phyloP scores from a whole-genome alignment of 2,797 vertebrate species.

The Macroramphosus scolopax region DNA sequence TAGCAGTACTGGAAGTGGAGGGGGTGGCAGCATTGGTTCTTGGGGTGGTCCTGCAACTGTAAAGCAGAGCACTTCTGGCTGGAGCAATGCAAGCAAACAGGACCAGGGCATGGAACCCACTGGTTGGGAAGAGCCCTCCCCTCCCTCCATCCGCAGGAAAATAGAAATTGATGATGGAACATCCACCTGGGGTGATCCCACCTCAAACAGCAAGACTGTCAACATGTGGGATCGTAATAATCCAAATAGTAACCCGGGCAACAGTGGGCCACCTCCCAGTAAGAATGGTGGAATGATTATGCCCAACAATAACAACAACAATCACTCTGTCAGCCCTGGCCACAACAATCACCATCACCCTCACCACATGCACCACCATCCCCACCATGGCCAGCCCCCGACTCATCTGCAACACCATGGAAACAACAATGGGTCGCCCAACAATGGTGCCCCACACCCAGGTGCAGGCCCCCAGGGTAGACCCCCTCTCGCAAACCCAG shows the following conservation, averaged over 20 bases:
- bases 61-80: constrained; percentile 85
- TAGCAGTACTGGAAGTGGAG: constrained; percentile 72
- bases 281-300: constrained; percentile 68
- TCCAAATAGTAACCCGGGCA: constrained; percentile 83
- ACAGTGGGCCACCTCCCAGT: constrained; percentile 61
- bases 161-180: constrained; percentile 99
- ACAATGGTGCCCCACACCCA: constrained; percentile 82
- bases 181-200: constrained; percentile 97
- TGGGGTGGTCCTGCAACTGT: constrained; percentile 92
- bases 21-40: constrained; percentile 73
- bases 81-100: constrained; percentile 76
- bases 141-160: constrained; percentile 94
- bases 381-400: constrained; percentile 72
- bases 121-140: constrained; percentile 97
- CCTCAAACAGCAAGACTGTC: constrained; percentile 87
- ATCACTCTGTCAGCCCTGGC: constrained; percentile 74
- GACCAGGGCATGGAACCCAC: constrained; percentile 86
- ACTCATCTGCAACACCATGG: constrained; percentile 78
- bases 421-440: constrained; percentile 81
- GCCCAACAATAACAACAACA: constrained; percentile 72
- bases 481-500: constrained; percentile 89
- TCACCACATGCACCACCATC: constrained; percentile 71
- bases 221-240: constrained; percentile 98
- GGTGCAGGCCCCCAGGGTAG: constrained; percentile 83
- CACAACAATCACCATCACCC: constrained; percentile 76